Base-by-base conservation (phyloP, 1,140 invertebrate genomes). In the Cataglyphis hispanica region DNA sequence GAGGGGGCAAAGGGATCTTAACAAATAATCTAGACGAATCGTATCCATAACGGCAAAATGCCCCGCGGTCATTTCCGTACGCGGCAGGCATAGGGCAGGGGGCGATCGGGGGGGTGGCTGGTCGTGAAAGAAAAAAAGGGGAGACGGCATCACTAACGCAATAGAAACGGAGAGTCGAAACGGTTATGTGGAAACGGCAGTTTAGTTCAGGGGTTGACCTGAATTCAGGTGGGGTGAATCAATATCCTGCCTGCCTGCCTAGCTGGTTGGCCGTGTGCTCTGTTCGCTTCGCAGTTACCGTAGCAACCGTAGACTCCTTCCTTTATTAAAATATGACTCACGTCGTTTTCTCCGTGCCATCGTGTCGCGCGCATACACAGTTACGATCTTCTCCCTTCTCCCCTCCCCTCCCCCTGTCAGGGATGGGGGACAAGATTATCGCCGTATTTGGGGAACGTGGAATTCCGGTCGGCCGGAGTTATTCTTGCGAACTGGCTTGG, bases 201-300 rank as follows among this genome's bases (percentile, higher is more conserved):
- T 94, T 94, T 91, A 94, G 94, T 95, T 95, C 94, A 95, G 94
- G 93, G 92, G 94, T 91, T 95, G 94, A 95, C 94, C 94, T 95
- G 94, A 95, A 95, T 95, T 95, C 94, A 95, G 94, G 94, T 95
- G 93, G 93, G 92, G 93, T 91, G 93, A 95, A 95, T 95, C 94
- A 95, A 95, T 95, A 95, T 93, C 86, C 92, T 93, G 94, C 78
- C 40, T 83, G 66, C 37, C 50, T 81, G 75, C 60, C 40, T 50
- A 43, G 72, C 53, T 61, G 56, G 74, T 34, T 64, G 27, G 37
- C 75, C 58, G 75, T 63, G 76, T 92, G 83, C 87, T 88, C 94
- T 94, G 94, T 94, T 94, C 94, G 93, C 92, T 94, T 94, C 93
- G 86, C 91, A 89, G 94, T 95, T 94, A 89, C 94, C 93, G 87